These are phyloP conservation scores for Congeria kusceri DNA, from an alignment of 2,888 invertebrate genomes.

Conservation along the genomic window DNA sequence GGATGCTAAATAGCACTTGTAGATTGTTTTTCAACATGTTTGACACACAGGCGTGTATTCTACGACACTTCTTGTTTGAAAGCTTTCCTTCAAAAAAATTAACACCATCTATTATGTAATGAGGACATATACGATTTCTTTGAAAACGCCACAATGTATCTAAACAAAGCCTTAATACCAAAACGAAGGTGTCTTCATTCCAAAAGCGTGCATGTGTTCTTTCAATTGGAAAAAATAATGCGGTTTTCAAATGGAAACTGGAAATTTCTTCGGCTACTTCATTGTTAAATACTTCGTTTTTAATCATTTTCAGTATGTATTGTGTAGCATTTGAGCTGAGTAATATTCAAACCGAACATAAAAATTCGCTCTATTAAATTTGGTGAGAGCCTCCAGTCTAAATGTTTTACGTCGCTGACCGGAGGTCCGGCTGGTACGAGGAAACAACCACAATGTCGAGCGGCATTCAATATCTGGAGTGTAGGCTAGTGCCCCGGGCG, in stretches of 20 bases:
- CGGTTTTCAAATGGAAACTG: conserved; percentile 29
- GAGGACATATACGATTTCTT: too few species aligned
- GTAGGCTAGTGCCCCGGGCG: too few species aligned
- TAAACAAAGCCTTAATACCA: too few species aligned
- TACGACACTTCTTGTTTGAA: too few species aligned
- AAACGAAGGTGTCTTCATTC: conserved; percentile 9
- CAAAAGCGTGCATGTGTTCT: conserved; percentile 13
- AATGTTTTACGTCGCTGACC: not conserved
- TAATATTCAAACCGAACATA: conserved; percentile 15
- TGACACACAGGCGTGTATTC: too few species aligned
- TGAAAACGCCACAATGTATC: too few species aligned
- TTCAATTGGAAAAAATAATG: conserved; percentile 4
- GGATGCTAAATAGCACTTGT: too few species aligned
- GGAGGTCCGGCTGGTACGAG: conserved; percentile 26
- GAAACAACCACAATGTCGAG: not conserved
- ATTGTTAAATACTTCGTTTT: conserved; percentile 2
- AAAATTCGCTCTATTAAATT: conserved; percentile 21
- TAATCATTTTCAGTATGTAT: conserved; percentile 15
- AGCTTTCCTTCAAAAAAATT: too few species aligned
- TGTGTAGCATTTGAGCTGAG: conserved; percentile 14
- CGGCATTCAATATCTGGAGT: too few species aligned
- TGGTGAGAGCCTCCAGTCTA: conserved; percentile 29
- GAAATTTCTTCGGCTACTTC: conserved; percentile 4
- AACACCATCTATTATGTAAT: too few species aligned
- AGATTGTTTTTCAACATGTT: too few species aligned